Evolutionary conservation across 2,888 invertebrate species (phyloP), one percentile per base, ranked within the genome.

Genomic region (Erpobdella octoculata): DNA sequence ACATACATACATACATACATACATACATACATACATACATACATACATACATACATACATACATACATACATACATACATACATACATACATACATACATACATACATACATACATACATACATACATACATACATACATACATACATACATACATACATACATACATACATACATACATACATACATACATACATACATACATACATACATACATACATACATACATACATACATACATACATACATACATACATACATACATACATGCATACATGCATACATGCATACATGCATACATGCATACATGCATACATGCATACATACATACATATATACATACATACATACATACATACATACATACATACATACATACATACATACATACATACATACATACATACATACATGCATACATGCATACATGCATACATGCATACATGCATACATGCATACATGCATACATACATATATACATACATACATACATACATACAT

Each of bases 291-390:
- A 59, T 25, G 21, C 59, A 59, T 25, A 59, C 59, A 59, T 25
- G 21, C 59, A 59, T 25, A 59, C 59, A 59, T 25, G 21, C 59
- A 59, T 25, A 59, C 59, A 59, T 25, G 21, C 59, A 59, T 71
- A 72, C 71, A 71, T 66, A 73, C 53, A 73, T 61, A 70, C 72
- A 74, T 72, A 71, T 61, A 74, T 71, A 71, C 37, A 73, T 71
- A 48, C 31, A 69, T 72, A 67, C 37, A 70, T 69, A 48, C 53
- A 3, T 41, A 0, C 31, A 2, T 12, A 66, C 3, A 70, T 68
- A 69, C 35, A 1, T 46, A 67, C 38, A 68, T 67, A 67, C 35
- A 53, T 46, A 67, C 35, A 67, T 67, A 46, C 35, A 67, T 35
- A 15, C 59, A 59, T 59, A 59, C 65, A 64, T 25, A 59, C 59